Evolutionary conservation across 2,888 invertebrate species (phyloP).

Genomic region (Drosophila neonasuta): DNA sequence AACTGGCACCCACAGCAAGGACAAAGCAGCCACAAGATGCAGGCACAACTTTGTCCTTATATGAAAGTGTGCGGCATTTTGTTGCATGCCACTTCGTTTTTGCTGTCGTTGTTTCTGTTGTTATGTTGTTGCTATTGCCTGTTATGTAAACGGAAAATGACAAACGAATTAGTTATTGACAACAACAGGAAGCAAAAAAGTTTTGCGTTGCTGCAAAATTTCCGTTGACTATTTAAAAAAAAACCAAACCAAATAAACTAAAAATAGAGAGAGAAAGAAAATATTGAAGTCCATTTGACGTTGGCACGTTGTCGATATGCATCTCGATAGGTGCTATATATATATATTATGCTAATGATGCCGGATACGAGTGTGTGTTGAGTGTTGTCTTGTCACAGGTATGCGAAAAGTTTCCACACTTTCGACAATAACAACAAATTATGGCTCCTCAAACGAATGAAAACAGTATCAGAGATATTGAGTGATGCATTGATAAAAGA

Average conservation of each 20-base stretch:
- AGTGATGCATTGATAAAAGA: no score
- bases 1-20: constrained; percentile 51
- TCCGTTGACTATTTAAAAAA: constrained; percentile 62
- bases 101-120: constrained; percentile 10
- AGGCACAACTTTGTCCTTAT: constrained; percentile 71
- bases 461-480: not conserved
- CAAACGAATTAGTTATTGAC: constrained; percentile 78
- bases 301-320: constrained; percentile 9
- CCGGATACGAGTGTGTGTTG: constrained; percentile 30
- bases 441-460: constrained; percentile 16
- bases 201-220: constrained; percentile 68
- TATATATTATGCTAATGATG: constrained; percentile 60
- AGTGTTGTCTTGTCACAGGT: constrained; percentile 35
- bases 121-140: constrained; percentile 26
- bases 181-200: constrained; percentile 73
- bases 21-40: constrained; percentile 56
- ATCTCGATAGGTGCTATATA: constrained; percentile 27
- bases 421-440: constrained; percentile 58
- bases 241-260: not conserved
- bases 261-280: constrained; percentile 10
- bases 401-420: constrained; percentile 60
- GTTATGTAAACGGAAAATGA: constrained; percentile 77
- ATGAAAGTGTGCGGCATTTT: constrained; percentile 61
- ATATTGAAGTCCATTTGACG: constrained; percentile 51
- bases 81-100: constrained; percentile 41